phyloP scores from a whole-genome alignment of 2,797 vertebrate genomes.

The Scarus forsteni region DNA sequence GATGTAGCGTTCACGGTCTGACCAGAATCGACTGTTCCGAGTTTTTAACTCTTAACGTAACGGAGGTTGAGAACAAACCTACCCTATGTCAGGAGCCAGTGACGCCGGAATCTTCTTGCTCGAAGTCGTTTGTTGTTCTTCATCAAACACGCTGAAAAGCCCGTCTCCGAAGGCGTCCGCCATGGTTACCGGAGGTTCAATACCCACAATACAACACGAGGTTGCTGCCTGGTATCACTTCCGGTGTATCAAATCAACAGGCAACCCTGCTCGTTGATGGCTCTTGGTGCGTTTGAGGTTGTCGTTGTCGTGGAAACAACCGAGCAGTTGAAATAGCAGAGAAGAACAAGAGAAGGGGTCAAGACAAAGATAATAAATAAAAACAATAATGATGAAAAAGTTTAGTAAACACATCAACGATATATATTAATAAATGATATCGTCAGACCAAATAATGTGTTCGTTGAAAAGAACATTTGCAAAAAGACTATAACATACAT shows the following conservation, averaged over 20 bases:
- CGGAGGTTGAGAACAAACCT: background rate
- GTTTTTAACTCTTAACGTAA: background rate
- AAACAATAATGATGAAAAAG: no score
- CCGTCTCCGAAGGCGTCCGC: constrained; percentile 95
- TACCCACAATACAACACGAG: constrained; percentile 74
- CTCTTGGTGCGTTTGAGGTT: no score
- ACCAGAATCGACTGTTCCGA: fast-evolving
- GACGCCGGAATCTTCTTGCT: constrained; percentile 74
- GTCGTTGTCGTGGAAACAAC: no score
- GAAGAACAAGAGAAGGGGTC: no score
- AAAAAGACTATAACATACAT: no score
- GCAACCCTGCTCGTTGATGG: no score
- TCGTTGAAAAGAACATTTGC: no score
- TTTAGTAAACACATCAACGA: no score
- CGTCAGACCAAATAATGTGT: no score
- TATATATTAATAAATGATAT: no score
- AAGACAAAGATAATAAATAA: no score
- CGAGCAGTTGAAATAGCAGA: no score
- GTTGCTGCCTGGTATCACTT: constrained; percentile 26
- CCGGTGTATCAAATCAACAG: constrained; percentile 7
- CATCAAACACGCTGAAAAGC: constrained; percentile 96
- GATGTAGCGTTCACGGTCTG: background rate
- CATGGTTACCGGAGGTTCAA: constrained; percentile 79
- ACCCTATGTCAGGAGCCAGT: constrained; percentile 76
- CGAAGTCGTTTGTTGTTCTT: constrained; percentile 83